These are phyloP conservation scores for Oophaga sylvatica DNA, from an alignment of 2,797 vertebrate genomes.

Conservation along the genomic window DNA sequence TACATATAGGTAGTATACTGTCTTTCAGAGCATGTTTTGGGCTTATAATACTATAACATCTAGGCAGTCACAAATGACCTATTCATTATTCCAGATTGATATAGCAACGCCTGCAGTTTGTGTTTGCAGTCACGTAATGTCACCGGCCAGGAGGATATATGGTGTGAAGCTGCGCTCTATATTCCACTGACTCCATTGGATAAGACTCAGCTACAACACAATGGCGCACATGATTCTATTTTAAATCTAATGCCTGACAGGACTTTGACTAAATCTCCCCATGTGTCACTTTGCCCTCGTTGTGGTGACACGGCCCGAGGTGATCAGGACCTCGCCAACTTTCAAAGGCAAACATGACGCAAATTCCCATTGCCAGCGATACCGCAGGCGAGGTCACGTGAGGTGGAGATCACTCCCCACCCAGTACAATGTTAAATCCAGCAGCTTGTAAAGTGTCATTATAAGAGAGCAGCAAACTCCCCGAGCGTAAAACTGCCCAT, in stretches of 20 bases:
- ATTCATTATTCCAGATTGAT: background rate
- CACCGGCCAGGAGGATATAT: too few species aligned
- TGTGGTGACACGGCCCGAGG: conserved; percentile 42
- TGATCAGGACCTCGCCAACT: conserved; percentile 40
- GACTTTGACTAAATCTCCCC: conserved; percentile 23
- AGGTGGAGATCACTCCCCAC: conserved; percentile 43
- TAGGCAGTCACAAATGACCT: background rate
- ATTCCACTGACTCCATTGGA: background rate
- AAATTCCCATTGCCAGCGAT: background rate
- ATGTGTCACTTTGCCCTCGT: conserved; percentile 26
- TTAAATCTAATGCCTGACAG: background rate
- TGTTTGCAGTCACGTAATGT: background rate
- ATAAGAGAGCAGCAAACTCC: background rate
- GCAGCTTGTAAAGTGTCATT: background rate
- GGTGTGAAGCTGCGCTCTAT: background rate
- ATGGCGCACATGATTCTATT: background rate
- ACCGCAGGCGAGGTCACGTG: conserved; percentile 39
- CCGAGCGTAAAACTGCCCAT: background rate
- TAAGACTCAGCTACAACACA: background rate
- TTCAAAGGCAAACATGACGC: conserved; percentile 58
- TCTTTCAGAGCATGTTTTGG: too few species aligned
- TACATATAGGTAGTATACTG: too few species aligned
- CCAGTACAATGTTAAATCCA: conserved; percentile 5
- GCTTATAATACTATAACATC: background rate
- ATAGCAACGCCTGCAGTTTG: too few species aligned